Base-by-base conservation (phyloP, 1,140 invertebrate genomes). In the Parasteatoda tepidariorum region DNA sequence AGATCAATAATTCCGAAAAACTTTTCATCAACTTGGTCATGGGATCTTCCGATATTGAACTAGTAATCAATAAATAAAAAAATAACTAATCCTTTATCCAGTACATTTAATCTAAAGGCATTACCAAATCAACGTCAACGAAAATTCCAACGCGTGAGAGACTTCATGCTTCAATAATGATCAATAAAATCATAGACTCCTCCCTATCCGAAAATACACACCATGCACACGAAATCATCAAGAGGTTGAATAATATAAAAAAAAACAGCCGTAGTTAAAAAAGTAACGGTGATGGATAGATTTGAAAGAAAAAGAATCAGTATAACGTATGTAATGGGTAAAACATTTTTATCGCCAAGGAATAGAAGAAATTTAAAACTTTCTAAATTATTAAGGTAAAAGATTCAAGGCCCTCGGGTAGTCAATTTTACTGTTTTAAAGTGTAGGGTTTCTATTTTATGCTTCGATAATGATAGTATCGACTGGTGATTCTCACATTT, bases 121-220 rank as follows among this genome's bases (percentile, higher is more conserved):
- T 71, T 71, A 71, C 41, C 68, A 57, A 71, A 48, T 57, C 41
- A 71, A 71, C 48, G 68, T 31, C 28, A 55, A 30, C 28, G 26
- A 22, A 55, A 62, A 11, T 75, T 61, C 61, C 73, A 61, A 75
- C 73, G 57, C 55, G 55, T 62, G 73, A 75, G 33, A 55, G 57
- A 75, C 38, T 75, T 75, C 54, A 38, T 28, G 73, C 26, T 75
- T 59, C 55, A 33, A 61, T 62, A n/a, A 38, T 31, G 59, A 62
- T 61, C 73, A 62, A 75, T 75, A 75, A 75, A 62, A 75, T 75
- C 28, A 75, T 62, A 61, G 73, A 38, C 73, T 55, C 57, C 73
- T 75, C 73, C 73, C 59, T 61, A 33, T 62, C 73, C 59, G 33
- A 62, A 75, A 75, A 61, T 75, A 75, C 55, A 62, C 55, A 62